These are phyloP conservation scores for Sander lucioperca DNA, from an alignment of 2,113 vertebrate species.

Conservation along the genomic window DNA sequence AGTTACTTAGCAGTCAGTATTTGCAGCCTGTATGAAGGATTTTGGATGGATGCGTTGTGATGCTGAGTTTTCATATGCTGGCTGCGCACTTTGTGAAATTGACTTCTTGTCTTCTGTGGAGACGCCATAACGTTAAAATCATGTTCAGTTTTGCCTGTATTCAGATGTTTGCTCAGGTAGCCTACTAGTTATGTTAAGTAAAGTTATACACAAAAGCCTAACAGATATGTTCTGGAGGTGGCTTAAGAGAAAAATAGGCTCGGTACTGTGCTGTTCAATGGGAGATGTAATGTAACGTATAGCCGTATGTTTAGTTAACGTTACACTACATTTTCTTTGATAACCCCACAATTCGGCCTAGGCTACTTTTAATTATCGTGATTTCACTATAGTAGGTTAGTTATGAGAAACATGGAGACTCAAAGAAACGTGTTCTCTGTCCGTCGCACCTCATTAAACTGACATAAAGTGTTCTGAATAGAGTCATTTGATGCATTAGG, in stretches of 20 bases:
- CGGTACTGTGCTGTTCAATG: too few relatives aligned
- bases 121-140: background rate
- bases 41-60: constrained; percentile 15
- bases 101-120: background rate
- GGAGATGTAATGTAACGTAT: background rate
- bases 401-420: background rate
- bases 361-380: background rate
- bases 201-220: background rate
- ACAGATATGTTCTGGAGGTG: background rate
- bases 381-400: background rate
- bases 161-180: background rate
- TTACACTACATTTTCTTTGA: background rate
- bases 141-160: background rate
- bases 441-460: constrained; percentile 42
- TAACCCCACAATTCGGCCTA: background rate
- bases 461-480: constrained; percentile 42
- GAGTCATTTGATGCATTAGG: constrained; percentile 69
- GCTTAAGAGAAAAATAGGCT: background rate
- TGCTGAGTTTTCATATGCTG: constrained; percentile 27
- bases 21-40: background rate
- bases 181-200: background rate
- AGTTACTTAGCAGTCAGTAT: background rate
- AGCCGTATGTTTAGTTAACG: background rate
- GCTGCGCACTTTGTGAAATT: constrained; percentile 20
- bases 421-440: background rate